Evolutionary conservation across 2,113 vertebrate genomes (phyloP).

Genomic region (Salvelinus alpinus): DNA sequence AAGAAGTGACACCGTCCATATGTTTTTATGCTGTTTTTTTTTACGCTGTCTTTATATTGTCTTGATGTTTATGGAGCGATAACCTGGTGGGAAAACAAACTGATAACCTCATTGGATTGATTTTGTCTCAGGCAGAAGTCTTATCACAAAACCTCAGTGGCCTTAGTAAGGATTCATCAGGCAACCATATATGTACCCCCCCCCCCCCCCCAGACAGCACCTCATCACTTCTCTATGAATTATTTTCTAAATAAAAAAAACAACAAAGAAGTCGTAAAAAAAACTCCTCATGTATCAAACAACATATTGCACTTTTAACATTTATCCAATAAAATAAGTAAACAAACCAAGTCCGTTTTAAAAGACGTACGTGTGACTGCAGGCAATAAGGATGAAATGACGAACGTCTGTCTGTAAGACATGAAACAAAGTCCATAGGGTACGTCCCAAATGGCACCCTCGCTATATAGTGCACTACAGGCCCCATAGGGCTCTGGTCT

Average conservation of each 20-base stretch:
- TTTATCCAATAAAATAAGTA: conserved; percentile 28
- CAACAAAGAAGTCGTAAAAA: neutral
- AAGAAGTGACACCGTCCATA: neutral
- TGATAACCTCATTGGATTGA: conserved; percentile 45
- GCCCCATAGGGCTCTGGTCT: too few species aligned
- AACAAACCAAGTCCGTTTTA: conserved; percentile 15
- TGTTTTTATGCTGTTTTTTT: neutral
- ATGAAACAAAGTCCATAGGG: neutral
- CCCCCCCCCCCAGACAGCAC: conserved; percentile 14
- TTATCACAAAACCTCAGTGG: conserved; percentile 48
- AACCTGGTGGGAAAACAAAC: neutral
- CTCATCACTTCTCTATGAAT: conserved; percentile 18
- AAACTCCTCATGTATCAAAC: conserved; percentile 31
- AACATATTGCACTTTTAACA: conserved; percentile 61
- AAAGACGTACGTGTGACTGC: conserved; percentile 9
- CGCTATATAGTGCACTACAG: too few species aligned
- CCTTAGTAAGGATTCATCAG: conserved; percentile 48
- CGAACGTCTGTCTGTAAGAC: conserved; percentile 5
- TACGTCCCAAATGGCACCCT: conserved; percentile 7
- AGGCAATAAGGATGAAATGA: conserved; percentile 12
- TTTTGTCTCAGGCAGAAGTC: conserved; percentile 50
- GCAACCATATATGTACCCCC: conserved; percentile 39
- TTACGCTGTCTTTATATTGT: neutral
- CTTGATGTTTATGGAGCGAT: conserved; percentile 21
- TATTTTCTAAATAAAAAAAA: conserved; percentile 11